Evolutionary conservation across 2,113 vertebrate species (phyloP).

Genomic region (Otocyon megalotis): DNA sequence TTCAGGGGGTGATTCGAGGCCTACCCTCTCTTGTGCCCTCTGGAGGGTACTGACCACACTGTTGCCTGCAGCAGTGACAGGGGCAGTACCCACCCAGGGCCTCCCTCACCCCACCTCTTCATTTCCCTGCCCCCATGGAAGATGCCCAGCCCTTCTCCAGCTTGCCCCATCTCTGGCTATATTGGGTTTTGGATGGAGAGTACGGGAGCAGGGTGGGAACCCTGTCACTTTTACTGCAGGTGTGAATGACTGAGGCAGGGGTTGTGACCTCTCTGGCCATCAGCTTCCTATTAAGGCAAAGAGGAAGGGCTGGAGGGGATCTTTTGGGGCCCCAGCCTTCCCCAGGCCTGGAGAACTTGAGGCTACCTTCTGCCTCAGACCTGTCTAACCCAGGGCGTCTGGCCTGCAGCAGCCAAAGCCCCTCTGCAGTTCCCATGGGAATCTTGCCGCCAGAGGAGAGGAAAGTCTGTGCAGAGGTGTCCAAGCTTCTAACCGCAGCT

Average conservation of each 20-base stretch:
- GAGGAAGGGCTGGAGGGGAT: not conserved
- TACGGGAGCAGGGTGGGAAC: not conserved
- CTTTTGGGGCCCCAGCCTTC: not conserved
- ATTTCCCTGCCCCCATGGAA: not conserved
- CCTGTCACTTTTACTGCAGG: not conserved
- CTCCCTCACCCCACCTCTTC: not conserved
- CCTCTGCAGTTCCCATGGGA: rapidly evolving
- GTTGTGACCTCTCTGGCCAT: not conserved
- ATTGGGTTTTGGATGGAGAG: not conserved
- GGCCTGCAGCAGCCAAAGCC: not conserved
- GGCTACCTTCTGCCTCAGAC: not conserved
- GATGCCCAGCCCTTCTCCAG: not conserved
- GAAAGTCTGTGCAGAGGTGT: not conserved
- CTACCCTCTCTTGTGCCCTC: rapidly evolving
- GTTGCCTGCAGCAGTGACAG: not conserved
- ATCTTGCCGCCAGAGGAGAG: not conserved
- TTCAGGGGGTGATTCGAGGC: not conserved
- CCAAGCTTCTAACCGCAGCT: not conserved
- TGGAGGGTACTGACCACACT: rapidly evolving
- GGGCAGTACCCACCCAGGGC: not conserved
- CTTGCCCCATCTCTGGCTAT: not conserved
- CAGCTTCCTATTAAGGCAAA: not conserved
- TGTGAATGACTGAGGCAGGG: not conserved
- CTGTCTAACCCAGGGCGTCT: too few species aligned
- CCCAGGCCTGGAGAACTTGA: not conserved